Conservation (phyloP, 2,113 vertebrate species). For the Stigmatopora nigra region DNA sequence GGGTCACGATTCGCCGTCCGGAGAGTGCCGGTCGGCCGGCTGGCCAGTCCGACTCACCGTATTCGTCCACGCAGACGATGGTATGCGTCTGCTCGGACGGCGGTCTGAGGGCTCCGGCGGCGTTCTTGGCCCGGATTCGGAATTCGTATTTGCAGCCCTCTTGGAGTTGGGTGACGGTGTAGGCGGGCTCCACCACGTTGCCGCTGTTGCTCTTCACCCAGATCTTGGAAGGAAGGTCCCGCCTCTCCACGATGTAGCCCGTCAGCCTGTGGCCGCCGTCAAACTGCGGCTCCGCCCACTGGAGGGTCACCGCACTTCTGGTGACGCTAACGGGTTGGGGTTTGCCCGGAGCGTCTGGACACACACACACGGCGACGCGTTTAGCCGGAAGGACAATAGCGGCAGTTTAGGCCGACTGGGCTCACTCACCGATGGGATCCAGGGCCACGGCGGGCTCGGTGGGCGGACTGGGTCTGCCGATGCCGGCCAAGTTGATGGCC, state of each 20-base stretch:
- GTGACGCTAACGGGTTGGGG: slow-evolving; percentile 93
- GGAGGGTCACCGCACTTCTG: slow-evolving; percentile 86
- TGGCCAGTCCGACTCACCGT: slow-evolving; percentile 67
- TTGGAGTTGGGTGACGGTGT: slow-evolving; percentile 82
- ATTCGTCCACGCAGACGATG: slow-evolving; percentile 90
- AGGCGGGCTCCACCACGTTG: slow-evolving; percentile 92
- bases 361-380: slow-evolving; percentile 5
- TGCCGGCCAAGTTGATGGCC: slow-evolving; percentile 93
- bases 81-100: slow-evolving; percentile 94
- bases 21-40: not conserved
- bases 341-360: slow-evolving; percentile 89
- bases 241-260: slow-evolving; percentile 92
- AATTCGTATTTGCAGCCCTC: slow-evolving; percentile 98
- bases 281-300: slow-evolving; percentile 94
- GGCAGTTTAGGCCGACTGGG: not conserved
- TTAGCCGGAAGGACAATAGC: too few relatives aligned
- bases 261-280: slow-evolving; percentile 93
- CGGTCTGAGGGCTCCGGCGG: slow-evolving; percentile 89
- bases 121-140: slow-evolving; percentile 94
- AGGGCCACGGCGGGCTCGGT: slow-evolving; percentile 89
- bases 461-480: slow-evolving; percentile 87
- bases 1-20: not conserved
- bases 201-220: slow-evolving; percentile 93
- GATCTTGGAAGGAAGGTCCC: slow-evolving; percentile 88
- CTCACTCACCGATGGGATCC: slow-evolving; percentile 86